Percentiles rank a stretch among this genome's conserved stretches.
Evolutionary conservation across 2,888 invertebrate genomes (phyloP).

Genomic region (Drosophila pseudotalamancana): DNA sequence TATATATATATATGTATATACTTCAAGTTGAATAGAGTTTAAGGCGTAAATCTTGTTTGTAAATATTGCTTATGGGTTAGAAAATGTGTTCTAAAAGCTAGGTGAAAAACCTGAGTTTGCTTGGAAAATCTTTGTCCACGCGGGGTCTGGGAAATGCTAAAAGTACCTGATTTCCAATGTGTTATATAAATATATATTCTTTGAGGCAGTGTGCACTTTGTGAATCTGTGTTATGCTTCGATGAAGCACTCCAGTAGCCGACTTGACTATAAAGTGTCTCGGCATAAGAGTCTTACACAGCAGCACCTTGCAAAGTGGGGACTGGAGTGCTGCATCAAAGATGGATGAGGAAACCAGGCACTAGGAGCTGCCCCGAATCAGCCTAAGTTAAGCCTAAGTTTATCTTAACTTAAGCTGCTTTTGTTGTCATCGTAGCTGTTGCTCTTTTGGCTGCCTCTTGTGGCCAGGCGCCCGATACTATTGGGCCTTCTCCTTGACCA

Average conservation of each 20-base stretch:
- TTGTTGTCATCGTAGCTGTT: conserved; percentile 62
- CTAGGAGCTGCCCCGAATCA: conserved; percentile 14
- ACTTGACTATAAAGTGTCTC: not conserved
- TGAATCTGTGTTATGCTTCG: not conserved
- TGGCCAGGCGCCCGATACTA: conserved; percentile 76
- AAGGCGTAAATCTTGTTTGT: conserved; percentile 13
- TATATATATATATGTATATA: too few species aligned
- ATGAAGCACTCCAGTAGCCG: conserved; percentile 26
- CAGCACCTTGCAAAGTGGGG: too few species aligned
- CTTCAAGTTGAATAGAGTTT: conserved; percentile 58
- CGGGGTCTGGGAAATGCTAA: not conserved
- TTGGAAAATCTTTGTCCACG: conserved; percentile 40
- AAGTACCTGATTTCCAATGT: conserved; percentile 7
- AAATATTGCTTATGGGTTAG: conserved; percentile 62
- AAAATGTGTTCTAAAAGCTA: conserved; percentile 43
- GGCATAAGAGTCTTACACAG: not conserved
- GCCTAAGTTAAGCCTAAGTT: conserved; percentile 31
- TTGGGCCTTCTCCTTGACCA: conserved; percentile 83
- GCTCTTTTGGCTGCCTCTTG: conserved; percentile 48
- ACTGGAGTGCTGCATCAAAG: conserved; percentile 22
- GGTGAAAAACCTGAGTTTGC: conserved; percentile 71
- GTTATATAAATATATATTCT: not conserved
- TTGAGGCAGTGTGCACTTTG: conserved; percentile 8
- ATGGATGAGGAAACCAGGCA: conserved; percentile 13
- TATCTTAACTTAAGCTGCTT: conserved; percentile 24